These are phyloP conservation scores for Drosophila bocqueti DNA, from an alignment of 1,140 invertebrate species.

Conservation along the genomic window DNA sequence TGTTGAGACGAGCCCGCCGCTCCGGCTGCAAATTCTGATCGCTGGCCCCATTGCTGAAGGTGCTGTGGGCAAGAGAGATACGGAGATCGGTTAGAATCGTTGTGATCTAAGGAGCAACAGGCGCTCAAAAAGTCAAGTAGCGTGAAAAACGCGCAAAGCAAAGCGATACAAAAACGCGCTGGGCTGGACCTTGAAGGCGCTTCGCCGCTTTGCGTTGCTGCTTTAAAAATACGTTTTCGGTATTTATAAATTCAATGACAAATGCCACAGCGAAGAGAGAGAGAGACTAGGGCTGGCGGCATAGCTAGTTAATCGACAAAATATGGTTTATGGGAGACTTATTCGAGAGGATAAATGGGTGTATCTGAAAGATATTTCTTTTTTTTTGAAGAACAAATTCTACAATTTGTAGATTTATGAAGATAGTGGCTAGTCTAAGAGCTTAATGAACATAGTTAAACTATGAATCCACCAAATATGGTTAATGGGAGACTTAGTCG, in stretches of 20 bases:
- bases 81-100: slow-evolving; percentile 48
- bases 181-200: slow-evolving; percentile 50
- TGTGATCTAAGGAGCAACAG: slow-evolving; percentile 69
- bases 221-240: slow-evolving; percentile 39
- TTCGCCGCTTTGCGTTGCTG: slow-evolving; percentile 13
- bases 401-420: neutral
- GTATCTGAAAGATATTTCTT: neutral
- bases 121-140: slow-evolving; percentile 64
- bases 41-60: slow-evolving; percentile 82
- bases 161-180: slow-evolving; percentile 31
- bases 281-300: slow-evolving; percentile 14
- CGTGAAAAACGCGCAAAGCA: slow-evolving; percentile 24
- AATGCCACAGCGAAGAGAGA: slow-evolving; percentile 12
- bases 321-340: neutral
- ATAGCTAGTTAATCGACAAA: neutral
- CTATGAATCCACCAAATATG: too few species aligned
- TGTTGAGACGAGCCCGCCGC: slow-evolving; percentile 78
- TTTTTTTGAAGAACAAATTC: neutral
- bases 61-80: slow-evolving; percentile 49
- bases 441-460: too few species aligned
- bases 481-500: too few species aligned
- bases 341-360: neutral
- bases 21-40: slow-evolving; percentile 75
- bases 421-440: too few species aligned
- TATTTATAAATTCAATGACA: slow-evolving; percentile 68